Conservation (phyloP, 1,140 invertebrate species). For the Pseudomyrmex concolor region DNA sequence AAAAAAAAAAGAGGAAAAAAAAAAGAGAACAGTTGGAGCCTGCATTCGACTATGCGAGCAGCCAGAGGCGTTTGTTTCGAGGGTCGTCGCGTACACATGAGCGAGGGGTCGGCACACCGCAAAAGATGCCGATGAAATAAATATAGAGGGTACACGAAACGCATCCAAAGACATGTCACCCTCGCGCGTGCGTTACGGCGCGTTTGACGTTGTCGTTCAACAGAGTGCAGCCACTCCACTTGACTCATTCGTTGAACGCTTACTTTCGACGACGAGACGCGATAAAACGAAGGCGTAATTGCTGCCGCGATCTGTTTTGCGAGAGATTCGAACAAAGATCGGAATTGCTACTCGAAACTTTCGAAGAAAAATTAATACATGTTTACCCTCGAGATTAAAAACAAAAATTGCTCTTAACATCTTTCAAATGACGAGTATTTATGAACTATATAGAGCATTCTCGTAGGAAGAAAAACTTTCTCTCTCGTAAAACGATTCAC, state of each 20-base stretch:
- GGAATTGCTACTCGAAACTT: no score
- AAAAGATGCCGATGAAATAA: constrained; percentile 50
- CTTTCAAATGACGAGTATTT: no score
- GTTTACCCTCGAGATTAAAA: no score
- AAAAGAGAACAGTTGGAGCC: constrained; percentile 38
- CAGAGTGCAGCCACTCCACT: not conserved
- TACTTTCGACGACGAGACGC: constrained; percentile 23
- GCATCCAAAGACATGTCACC: constrained; percentile 28
- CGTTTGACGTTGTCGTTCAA: constrained; percentile 57
- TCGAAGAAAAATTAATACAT: no score
- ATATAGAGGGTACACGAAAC: constrained; percentile 5
- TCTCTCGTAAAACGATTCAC: no score
- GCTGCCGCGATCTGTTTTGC: constrained; percentile 23
- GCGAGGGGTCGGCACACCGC: constrained; percentile 30
- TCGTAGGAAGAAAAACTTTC: no score
- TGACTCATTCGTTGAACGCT: constrained; percentile 1
- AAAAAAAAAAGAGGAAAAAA: not conserved
- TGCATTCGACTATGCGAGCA: not conserved
- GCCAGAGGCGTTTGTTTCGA: constrained; percentile 20
- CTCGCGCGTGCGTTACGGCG: constrained; percentile 19
- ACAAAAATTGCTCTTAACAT: no score
- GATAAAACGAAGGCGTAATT: constrained; percentile 38
- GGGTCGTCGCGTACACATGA: constrained; percentile 41
- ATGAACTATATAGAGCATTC: no score
- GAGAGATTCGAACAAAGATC: not conserved